phyloP scores from a whole-genome alignment of 1,140 invertebrate species.

The Drosophila cardini region DNA sequence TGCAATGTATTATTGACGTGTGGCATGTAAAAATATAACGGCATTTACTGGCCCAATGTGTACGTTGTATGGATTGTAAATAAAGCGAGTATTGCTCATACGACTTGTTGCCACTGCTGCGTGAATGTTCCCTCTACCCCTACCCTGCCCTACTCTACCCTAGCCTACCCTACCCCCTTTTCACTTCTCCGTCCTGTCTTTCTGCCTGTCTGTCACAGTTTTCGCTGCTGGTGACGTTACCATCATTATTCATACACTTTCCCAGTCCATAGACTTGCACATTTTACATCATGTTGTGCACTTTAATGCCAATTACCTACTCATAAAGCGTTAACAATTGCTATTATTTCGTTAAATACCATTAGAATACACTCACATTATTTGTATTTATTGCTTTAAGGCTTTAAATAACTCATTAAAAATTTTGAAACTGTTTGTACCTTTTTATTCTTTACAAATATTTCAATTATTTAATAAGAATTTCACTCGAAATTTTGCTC shows the following conservation, averaged over 20 bases:
- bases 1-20: conserved; percentile 53
- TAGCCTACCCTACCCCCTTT: no score
- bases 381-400: no score
- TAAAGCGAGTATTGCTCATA: conserved; percentile 69
- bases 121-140: not conserved
- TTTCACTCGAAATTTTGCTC: not conserved
- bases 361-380: not conserved
- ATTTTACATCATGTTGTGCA: not conserved
- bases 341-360: not conserved
- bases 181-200: no score
- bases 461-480: no score
- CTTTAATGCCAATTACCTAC: not conserved
- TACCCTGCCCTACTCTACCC: not conserved
- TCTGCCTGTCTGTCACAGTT: conserved; percentile 4
- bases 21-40: conserved; percentile 68
- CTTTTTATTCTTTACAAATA: no score
- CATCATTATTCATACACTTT: not conserved
- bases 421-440: no score
- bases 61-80: conserved; percentile 62
- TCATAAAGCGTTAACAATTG: not conserved
- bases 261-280: not conserved
- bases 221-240: not conserved
- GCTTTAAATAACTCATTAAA: no score
- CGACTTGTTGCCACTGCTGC: conserved; percentile 65
- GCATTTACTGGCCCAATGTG: conserved; percentile 58